Conservation (phyloP, 2,888 invertebrate genomes). For the Gymnosoma rotundatum region DNA sequence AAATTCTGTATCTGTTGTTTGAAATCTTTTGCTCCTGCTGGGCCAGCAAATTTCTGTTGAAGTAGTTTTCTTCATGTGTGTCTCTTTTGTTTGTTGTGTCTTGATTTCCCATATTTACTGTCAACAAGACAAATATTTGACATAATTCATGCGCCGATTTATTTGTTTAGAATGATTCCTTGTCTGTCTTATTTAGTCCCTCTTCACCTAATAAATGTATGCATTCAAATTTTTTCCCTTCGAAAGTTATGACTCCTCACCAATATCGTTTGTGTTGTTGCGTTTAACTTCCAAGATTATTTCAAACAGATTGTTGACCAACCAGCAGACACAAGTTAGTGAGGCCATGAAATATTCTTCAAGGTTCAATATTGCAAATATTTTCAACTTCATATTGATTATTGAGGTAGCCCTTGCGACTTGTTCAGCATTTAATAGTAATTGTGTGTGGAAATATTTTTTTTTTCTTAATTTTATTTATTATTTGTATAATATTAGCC, state of each 20-base stretch:
- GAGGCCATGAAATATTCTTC: constrained; percentile 12
- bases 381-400: constrained; percentile 2
- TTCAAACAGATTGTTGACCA: constrained; percentile 50
- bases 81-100: constrained; percentile 74
- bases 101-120: constrained; percentile 82
- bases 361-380: constrained; percentile 24
- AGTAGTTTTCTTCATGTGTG: constrained; percentile 71
- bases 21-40: constrained; percentile 80
- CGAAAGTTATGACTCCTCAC: constrained; percentile 11
- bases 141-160: constrained; percentile 81
- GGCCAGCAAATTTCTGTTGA: constrained; percentile 73
- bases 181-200: constrained; percentile 61
- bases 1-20: constrained; percentile 78
- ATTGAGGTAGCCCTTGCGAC: constrained; percentile 7
- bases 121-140: constrained; percentile 82
- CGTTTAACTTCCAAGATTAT: constrained; percentile 41
- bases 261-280: constrained; percentile 12
- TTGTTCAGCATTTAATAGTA: constrained; percentile 16
- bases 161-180: constrained; percentile 71
- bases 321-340: background rate
- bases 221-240: background rate
- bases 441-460: constrained; percentile 26
- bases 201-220: constrained; percentile 30
- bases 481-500: constrained; percentile 68
- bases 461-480: constrained; percentile 21